phyloP scores from a whole-genome alignment of 2,113 vertebrate genomes.

The Irena cyanogastra region DNA sequence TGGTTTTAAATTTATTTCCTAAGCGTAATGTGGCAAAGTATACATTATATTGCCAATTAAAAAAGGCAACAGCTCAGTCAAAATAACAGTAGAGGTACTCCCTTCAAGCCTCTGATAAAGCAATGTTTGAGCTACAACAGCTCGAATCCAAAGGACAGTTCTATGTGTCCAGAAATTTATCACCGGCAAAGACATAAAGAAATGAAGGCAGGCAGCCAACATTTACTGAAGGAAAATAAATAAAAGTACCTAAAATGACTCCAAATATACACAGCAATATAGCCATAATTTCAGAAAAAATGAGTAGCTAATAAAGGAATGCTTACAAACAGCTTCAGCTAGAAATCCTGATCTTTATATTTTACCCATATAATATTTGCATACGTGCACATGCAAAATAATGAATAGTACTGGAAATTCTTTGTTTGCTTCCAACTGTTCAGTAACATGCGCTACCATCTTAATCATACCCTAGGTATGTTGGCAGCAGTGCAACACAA shows the following conservation, averaged over 20 bases:
- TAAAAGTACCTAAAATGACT: background rate
- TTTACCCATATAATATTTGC: background rate
- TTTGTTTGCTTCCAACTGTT: background rate
- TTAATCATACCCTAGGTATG: slow-evolving; percentile 2
- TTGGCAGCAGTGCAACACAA: background rate
- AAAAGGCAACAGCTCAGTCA: background rate
- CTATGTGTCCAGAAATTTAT: background rate
- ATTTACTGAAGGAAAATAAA: background rate
- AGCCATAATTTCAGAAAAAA: background rate
- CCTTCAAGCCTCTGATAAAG: background rate
- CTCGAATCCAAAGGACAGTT: background rate
- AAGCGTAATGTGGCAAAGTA: background rate
- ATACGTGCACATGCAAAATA: background rate
- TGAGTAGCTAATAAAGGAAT: background rate
- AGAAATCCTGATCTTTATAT: background rate
- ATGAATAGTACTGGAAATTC: background rate
- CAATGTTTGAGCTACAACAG: background rate
- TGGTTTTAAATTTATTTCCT: background rate
- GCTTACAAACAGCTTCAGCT: background rate
- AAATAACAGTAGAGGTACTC: background rate
- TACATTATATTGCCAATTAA: background rate
- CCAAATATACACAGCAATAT: background rate
- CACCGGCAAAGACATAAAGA: background rate
- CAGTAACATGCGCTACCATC: background rate
- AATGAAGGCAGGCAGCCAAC: background rate